Base-by-base conservation (phyloP, 2,797 vertebrate species). In the Chrysocyon brachyurus region DNA sequence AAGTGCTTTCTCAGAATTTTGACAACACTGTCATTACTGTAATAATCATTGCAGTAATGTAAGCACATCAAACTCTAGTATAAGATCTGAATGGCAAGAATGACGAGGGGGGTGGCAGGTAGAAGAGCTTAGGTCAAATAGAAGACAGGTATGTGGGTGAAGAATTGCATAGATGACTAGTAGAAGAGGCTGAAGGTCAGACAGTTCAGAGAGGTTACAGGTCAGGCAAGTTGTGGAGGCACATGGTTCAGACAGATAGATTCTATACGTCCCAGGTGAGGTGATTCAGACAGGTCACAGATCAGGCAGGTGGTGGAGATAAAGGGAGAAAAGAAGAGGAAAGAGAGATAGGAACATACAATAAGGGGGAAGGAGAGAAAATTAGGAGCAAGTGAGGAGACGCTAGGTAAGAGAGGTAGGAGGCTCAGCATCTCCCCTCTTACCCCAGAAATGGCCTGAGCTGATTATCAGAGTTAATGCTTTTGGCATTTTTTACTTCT, bases 401-500 rank as follows among this genome's bases (percentile, higher is more conserved):
- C 31, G 4, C 36, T 73, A 66, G 24, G 46, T 28, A 64, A 61
- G 49, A 46, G n/a, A 78, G 24, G 7, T 40, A 70, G 78, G 63
- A 91, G 59, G 33, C 46, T 92, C 40, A 59, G 14, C 21, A 4
- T 82, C 68, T 91, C 40, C 56, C 46, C 22, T 82, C 28, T 12
- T 59, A 33, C 22, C 31, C 40, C 61, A 88, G 78, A 82, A 59
- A 72, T 57, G 70, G 87, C 56, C 52, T 56, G 59, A 95, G 21
- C 36, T 85, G 40, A 73, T 94, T 36, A 52, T 46, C n/a, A 81
- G 90, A 72, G 46, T 83, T 6, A 91, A 64, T 46, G 4, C 61
- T 94, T 88, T 79, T 77, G 40, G 11, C 26, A 52, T 91, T 79
- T 90, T 95, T 90, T 31, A 82, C 22, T 94, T 24, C 22, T 87